These are phyloP conservation scores for Pachyuromys duprasi DNA, from an alignment of 2,797 vertebrate genomes.

Conservation along the genomic window DNA sequence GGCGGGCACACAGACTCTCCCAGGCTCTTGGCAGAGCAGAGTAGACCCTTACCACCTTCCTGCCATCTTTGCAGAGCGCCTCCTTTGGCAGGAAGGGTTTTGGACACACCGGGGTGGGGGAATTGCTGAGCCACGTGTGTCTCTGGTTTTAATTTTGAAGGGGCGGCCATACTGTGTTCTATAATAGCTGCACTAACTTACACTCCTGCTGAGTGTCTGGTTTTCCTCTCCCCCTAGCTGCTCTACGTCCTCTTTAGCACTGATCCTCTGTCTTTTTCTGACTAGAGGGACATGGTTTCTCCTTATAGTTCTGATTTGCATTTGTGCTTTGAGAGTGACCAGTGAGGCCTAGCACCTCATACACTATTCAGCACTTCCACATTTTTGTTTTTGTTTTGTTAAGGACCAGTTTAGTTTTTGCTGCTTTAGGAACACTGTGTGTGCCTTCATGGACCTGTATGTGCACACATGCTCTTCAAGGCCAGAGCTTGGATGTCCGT, in stretches of 20 bases:
- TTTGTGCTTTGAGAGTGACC: background rate
- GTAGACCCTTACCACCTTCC: background rate
- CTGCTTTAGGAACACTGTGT: background rate
- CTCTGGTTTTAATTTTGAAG: slow-evolving; percentile 5
- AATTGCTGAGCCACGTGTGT: background rate
- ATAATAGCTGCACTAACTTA: background rate
- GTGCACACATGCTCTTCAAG: background rate
- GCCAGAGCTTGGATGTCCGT: background rate
- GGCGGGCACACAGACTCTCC: background rate
- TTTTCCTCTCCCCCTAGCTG: background rate
- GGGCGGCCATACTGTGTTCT: background rate
- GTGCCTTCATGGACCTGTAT: background rate
- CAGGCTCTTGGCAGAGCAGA: background rate
- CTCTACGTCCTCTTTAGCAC: background rate
- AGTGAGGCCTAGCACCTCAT: background rate
- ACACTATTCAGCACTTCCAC: background rate
- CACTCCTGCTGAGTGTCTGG: background rate
- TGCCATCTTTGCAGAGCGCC: background rate
- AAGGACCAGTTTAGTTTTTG: background rate
- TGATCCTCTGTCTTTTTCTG: background rate
- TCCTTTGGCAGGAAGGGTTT: background rate
- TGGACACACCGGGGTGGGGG: background rate
- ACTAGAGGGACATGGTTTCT: background rate
- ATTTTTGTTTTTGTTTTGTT: no score
- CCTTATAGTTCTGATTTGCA: background rate